Base-by-base conservation (phyloP, 1,140 invertebrate species). In the Cepaea nemoralis region DNA sequence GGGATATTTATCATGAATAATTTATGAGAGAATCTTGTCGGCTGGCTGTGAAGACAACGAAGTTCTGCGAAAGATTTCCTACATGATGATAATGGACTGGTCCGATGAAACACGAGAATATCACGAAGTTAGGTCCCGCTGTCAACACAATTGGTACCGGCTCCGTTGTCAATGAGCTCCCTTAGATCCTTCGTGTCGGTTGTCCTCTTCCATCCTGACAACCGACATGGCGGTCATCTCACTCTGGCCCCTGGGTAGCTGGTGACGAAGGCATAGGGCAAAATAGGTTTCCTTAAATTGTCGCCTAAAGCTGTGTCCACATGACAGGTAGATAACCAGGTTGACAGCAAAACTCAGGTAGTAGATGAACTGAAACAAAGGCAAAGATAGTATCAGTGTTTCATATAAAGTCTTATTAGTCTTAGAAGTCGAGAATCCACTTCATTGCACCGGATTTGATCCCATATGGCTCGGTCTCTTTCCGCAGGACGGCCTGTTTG, bases 341-440 rank as follows among this genome's bases (percentile, higher is more conserved):
- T 96, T 96, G 66, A 96, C 95, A 73, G 95, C 95, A 86, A 96
- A 96, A 90, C 96, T 96, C 19, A 94, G 94, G 85, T 96, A 93
- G 90, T 95, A 96, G 16, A 95, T 91, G 33, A 92, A 89, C 82
- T 91, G 94, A 82, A 88, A 90, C 71, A 35, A 6, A 66, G 37
- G 42, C 35, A n/a, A 27, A 76, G 5, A 76, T 45, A 45, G 16
- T 45, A 45, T 45, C n/a, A n/a, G n/a, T n/a, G n/a, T n/a, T n/a
- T n/a, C n/a, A n/a, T n/a, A n/a, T n/a, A n/a, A n/a, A n/a, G n/a
- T n/a, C n/a, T n/a, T n/a, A n/a, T n/a, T n/a, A n/a, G n/a, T n/a
- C n/a, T n/a, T n/a, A n/a, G n/a, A n/a, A n/a, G n/a, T n/a, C n/a
- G n/a, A n/a, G n/a, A n/a, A n/a, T n/a, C n/a, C n/a, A n/a, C n/a